A percentile compares a stretch with the other conserved stretches of the same genome.
Evolutionary conservation across 1,140 invertebrate genomes (phyloP).

Genomic region (Oedothorax gibbosus): DNA sequence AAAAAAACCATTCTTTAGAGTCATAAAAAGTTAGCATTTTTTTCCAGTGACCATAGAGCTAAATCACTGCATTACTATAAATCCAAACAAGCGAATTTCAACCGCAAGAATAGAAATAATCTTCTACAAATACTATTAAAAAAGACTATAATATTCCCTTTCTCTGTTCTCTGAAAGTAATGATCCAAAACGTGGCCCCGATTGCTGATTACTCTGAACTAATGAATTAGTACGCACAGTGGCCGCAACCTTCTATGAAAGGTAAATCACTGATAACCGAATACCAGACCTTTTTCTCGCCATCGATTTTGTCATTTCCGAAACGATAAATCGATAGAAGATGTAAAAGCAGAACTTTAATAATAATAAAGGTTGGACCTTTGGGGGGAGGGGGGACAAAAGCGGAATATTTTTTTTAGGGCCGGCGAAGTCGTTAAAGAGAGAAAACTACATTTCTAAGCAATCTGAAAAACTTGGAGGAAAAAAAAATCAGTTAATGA

Average conservation of each 20-base stretch:
- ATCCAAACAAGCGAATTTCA: no score
- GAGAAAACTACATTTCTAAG: slow-evolving; percentile 49
- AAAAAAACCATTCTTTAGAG: no score
- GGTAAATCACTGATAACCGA: slow-evolving; percentile 57
- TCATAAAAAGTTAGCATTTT: no score
- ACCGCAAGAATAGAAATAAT: no score
- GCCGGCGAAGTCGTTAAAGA: slow-evolving; percentile 47
- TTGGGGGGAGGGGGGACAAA: slow-evolving; percentile 33
- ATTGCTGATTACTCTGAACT: slow-evolving; percentile 39
- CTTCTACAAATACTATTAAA: no score
- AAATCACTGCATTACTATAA: no score
- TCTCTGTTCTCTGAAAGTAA: slow-evolving; percentile 35
- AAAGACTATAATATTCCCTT: not conserved
- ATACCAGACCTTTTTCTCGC: slow-evolving; percentile 48
- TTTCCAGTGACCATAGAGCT: no score
- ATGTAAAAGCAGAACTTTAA: slow-evolving; percentile 57
- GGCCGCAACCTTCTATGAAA: slow-evolving; percentile 51
- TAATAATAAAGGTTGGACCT: slow-evolving; percentile 53
- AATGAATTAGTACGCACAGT: slow-evolving; percentile 50
- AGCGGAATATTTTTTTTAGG: slow-evolving; percentile 13
- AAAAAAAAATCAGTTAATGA: slow-evolving; percentile 5
- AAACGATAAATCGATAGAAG: slow-evolving; percentile 56
- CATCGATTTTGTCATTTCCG: slow-evolving; percentile 60
- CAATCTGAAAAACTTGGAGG: slow-evolving; percentile 42
- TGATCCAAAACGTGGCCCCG: not conserved